phyloP scores from a whole-genome alignment of 53 echinoderm and acorn worm genomes.

The Paracentrotus lividus region DNA sequence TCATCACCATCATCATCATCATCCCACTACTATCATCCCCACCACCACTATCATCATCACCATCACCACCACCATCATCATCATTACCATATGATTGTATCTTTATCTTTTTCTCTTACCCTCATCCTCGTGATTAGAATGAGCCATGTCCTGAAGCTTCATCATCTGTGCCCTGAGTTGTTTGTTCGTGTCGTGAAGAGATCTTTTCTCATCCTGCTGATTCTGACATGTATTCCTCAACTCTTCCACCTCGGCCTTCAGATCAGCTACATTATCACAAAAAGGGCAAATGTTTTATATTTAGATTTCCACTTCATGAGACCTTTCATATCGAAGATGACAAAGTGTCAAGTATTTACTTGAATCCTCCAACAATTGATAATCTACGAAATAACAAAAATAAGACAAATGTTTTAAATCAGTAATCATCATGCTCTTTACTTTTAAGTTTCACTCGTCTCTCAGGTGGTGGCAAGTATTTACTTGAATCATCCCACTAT shows the following conservation, averaged over 20 bases:
- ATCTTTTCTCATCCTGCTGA: conserved; percentile 81
- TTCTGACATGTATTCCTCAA: conserved; percentile 73
- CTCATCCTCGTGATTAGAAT: conserved; percentile 80
- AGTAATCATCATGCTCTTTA: too few species aligned
- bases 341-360: too few species aligned
- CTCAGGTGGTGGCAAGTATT: too few species aligned
- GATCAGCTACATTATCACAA: conserved; percentile 59
- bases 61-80: conserved; percentile 34
- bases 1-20: background rate
- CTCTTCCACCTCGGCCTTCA: conserved; percentile 47
- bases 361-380: too few species aligned
- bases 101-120: conserved; percentile 19
- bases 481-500: too few species aligned
- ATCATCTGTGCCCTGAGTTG: conserved; percentile 83
- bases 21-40: background rate
- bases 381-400: too few species aligned
- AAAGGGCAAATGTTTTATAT: too few species aligned
- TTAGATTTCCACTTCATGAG: too few species aligned
- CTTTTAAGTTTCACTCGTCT: too few species aligned
- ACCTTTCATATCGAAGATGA: too few species aligned
- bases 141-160: conserved; percentile 76
- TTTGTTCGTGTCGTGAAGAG: conserved; percentile 87
- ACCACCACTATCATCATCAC: background rate
- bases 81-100: background rate
- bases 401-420: too few species aligned